These are phyloP conservation scores for Barnardius zonarius DNA, from an alignment of 2,113 vertebrate genomes.

Conservation along the genomic window DNA sequence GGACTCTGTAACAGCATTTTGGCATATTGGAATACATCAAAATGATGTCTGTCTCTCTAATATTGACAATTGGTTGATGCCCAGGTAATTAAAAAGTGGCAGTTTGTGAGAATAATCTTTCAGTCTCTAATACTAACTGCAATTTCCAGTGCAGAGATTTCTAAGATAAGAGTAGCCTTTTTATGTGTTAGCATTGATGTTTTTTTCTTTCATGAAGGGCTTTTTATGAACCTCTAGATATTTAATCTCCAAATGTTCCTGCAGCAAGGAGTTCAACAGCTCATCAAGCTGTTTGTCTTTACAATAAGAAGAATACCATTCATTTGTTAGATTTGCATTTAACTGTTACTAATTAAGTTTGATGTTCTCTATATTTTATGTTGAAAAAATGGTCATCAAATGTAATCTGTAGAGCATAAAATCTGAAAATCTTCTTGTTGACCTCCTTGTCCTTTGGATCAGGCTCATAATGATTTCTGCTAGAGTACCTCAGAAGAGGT, in stretches of 20 bases:
- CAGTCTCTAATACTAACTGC: not conserved
- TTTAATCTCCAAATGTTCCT: not conserved
- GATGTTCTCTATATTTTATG: not conserved
- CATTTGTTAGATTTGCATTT: not conserved
- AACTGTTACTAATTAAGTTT: constrained; percentile 1
- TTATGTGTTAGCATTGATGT: not conserved
- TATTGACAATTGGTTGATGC: not conserved
- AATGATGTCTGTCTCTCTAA: not conserved
- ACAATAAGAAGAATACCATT: not conserved
- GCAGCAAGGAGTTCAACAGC: constrained; percentile 17
- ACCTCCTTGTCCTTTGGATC: not conserved
- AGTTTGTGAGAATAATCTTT: not conserved
- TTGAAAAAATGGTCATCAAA: not conserved
- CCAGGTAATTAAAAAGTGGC: not conserved
- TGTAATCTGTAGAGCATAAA: not conserved
- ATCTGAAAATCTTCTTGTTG: not conserved
- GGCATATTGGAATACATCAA: not conserved
- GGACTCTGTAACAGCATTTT: not conserved
- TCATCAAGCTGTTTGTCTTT: not conserved
- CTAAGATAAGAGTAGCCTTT: not conserved
- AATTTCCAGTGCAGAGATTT: not conserved
- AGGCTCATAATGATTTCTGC: not conserved
- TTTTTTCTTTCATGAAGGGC: not conserved
- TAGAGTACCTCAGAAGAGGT: not conserved
- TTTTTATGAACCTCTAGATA: constrained; percentile 4